phyloP scores from a whole-genome alignment of 1,140 invertebrate genomes.

The Eulimnadia texana region DNA sequence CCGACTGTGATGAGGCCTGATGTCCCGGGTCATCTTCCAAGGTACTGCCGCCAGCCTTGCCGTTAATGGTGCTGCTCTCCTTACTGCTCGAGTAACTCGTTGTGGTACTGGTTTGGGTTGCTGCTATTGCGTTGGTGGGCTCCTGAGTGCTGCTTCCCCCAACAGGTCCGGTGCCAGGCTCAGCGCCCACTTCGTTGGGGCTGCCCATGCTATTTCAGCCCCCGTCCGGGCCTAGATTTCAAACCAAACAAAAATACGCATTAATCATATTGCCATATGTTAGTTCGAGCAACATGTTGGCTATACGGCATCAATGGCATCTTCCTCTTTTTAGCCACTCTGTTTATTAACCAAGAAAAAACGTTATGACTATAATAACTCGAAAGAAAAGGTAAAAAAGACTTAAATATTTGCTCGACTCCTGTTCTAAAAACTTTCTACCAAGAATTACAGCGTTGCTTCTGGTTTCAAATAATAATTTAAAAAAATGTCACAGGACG shows the following conservation, averaged over 20 bases:
- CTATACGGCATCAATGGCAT: too few relatives aligned
- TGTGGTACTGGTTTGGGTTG: background rate
- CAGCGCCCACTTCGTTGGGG: slow-evolving; percentile 17
- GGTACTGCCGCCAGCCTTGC: background rate
- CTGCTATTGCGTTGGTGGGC: background rate
- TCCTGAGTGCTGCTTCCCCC: background rate
- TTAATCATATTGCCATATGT: background rate
- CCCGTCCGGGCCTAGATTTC: slow-evolving; percentile 1
- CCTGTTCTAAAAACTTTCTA: too few relatives aligned
- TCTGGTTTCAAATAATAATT: too few relatives aligned
- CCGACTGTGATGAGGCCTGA: background rate
- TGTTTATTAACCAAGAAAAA: too few relatives aligned
- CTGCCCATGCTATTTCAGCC: slow-evolving; percentile 18
- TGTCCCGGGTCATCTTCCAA: background rate
- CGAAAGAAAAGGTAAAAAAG: too few relatives aligned
- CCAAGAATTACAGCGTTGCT: too few relatives aligned
- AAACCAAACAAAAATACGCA: background rate
- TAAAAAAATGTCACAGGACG: too few relatives aligned
- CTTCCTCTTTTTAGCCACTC: too few relatives aligned
- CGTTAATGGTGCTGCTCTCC: background rate
- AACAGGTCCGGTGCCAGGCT: slow-evolving; percentile 13
- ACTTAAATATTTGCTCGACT: too few relatives aligned
- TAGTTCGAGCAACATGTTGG: too few relatives aligned
- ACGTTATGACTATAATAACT: too few relatives aligned
- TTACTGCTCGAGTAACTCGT: background rate